Evolutionary conservation across 2,888 invertebrate genomes (phyloP).

Genomic region (Portevinia maculata): DNA sequence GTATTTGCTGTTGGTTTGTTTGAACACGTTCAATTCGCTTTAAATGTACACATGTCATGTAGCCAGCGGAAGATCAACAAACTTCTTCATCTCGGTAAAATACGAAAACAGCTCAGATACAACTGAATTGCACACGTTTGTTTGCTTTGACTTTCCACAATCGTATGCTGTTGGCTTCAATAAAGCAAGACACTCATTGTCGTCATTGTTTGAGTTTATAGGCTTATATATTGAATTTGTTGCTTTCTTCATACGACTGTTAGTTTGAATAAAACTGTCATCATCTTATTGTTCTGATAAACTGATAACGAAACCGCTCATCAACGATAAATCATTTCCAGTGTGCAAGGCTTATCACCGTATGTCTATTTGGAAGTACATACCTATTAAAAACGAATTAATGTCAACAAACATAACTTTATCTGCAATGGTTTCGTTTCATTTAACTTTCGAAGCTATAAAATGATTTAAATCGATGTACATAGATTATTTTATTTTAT

Average conservation of each 20-base stretch:
- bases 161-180: neutral
- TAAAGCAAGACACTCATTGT: neutral
- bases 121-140: constrained; percentile 14
- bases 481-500: constrained; percentile 64
- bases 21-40: constrained; percentile 15
- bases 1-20: constrained; percentile 7
- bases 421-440: constrained; percentile 12
- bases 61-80: constrained; percentile 28
- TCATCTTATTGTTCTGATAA: neutral
- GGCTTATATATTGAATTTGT: neutral
- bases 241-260: neutral
- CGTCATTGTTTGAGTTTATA: neutral
- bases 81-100: constrained; percentile 11
- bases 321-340: constrained; percentile 2
- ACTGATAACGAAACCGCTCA: constrained; percentile 12
- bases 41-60: constrained; percentile 10
- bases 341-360: neutral
- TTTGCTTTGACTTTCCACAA: constrained; percentile 17
- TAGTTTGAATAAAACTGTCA: constrained; percentile 3
- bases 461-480: constrained; percentile 58
- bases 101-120: neutral
- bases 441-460: constrained; percentile 20
- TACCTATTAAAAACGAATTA: neutral
- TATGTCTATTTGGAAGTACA: neutral
- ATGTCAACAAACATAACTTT: neutral